These are phyloP conservation scores for Kryptopterus vitreolus DNA, from an alignment of 2,797 vertebrate genomes.

Conservation along the genomic window DNA sequence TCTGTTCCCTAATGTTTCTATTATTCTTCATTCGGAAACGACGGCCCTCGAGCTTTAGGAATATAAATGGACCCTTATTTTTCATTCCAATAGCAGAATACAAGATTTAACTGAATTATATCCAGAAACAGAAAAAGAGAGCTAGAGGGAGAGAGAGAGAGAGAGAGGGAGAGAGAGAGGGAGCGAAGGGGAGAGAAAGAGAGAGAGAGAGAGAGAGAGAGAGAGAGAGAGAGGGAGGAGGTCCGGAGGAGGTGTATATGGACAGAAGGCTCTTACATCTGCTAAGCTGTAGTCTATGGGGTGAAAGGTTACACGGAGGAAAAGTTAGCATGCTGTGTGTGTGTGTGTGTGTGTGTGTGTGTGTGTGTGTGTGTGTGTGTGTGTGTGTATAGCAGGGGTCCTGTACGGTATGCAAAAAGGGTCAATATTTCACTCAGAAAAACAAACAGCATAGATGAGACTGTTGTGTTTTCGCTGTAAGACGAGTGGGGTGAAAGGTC, in stretches of 20 bases:
- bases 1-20: conserved; percentile 20
- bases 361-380: conserved; percentile 23
- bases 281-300: conserved; percentile 32
- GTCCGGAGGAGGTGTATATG: too few relatives aligned
- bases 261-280: conserved; percentile 46
- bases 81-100: conserved; percentile 16
- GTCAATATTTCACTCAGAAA: conserved; percentile 50
- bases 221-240: conserved; percentile 27
- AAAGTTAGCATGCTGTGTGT: conserved; percentile 45
- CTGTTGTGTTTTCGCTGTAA: conserved; percentile 27
- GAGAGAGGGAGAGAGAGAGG: neutral
- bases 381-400: conserved; percentile 36
- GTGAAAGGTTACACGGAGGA: conserved; percentile 49
- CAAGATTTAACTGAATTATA: conserved; percentile 20
- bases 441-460: conserved; percentile 49
- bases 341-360: conserved; percentile 15
- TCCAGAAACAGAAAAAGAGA: neutral
- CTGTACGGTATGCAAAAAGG: conserved; percentile 23
- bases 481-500: conserved; percentile 13
- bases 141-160: too few relatives aligned
- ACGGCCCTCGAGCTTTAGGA: neutral
- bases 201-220: conserved; percentile 1
- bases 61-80: conserved; percentile 4
- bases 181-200: neutral
- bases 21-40: conserved; percentile 23